These are phyloP conservation scores for Anagyrus pseudococci DNA, from an alignment of 2,888 invertebrate species.

Conservation along the genomic window DNA sequence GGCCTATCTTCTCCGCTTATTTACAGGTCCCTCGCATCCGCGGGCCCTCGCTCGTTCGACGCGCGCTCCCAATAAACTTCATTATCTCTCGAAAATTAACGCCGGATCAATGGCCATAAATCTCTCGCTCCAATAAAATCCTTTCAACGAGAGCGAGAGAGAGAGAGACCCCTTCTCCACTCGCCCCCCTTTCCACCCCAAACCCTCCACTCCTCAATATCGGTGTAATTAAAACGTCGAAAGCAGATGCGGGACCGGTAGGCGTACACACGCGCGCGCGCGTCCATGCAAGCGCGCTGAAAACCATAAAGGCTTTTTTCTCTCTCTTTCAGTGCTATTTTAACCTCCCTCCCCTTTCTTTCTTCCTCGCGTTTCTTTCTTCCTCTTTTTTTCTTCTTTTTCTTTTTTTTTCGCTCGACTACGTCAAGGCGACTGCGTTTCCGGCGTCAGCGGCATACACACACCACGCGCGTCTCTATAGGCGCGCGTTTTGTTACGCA, in stretches of 20 bases:
- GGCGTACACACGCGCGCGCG: neutral
- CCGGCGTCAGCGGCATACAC: conserved; percentile 24
- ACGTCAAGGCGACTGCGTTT: conserved; percentile 13
- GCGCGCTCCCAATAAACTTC: too few species aligned
- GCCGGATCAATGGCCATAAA: too few species aligned
- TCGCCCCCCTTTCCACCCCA: neutral
- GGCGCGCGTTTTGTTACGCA: conserved; percentile 30
- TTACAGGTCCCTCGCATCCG: too few species aligned
- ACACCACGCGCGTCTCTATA: neutral
- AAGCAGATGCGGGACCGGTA: conserved; percentile 6
- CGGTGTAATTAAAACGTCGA: conserved; percentile 25
- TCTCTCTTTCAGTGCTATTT: neutral
- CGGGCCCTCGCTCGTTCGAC: too few species aligned
- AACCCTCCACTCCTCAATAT: conserved; percentile 1
- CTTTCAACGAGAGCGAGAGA: too few species aligned
- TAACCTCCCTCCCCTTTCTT: neutral
- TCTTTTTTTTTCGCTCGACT: neutral
- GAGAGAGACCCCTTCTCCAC: neutral
- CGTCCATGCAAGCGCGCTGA: neutral
- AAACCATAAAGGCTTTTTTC: neutral
- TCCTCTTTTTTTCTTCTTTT: neutral
- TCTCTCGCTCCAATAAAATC: too few species aligned
- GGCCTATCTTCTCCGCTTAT: too few species aligned
- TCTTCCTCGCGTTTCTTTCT: neutral
- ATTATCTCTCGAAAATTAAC: too few species aligned